These are phyloP conservation scores for Mercenaria mercenaria DNA, from an alignment of 1,140 invertebrate genomes.

Conservation along the genomic window DNA sequence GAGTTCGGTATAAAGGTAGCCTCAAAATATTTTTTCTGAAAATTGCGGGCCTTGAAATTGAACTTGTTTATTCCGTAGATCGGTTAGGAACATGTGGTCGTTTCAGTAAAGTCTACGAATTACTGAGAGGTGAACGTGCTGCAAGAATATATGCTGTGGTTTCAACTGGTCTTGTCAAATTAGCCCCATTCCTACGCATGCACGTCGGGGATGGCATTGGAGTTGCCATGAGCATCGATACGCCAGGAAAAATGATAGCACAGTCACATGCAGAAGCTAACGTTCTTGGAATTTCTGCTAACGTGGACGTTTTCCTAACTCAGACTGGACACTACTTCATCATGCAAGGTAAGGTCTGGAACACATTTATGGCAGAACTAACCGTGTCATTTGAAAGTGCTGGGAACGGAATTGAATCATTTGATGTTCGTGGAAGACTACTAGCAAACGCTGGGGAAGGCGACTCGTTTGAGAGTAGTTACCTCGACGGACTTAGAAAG, in stretches of 20 bases:
- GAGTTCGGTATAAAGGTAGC: not conserved
- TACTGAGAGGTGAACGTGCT: conserved; percentile 2
- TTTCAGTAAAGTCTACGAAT: not conserved
- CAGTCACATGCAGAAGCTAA: not conserved
- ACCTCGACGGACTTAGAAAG: conserved; percentile 7
- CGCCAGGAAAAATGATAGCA: not conserved
- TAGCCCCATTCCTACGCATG: conserved; percentile 1
- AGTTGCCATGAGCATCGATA: conserved; percentile 32
- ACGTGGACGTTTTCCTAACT: conserved; percentile 19
- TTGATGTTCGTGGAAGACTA: conserved; percentile 6
- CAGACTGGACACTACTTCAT: not conserved
- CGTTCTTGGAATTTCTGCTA: not conserved
- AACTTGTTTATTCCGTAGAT: conserved; percentile 23
- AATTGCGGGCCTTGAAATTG: conserved; percentile 15
- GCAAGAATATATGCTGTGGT: conserved; percentile 8
- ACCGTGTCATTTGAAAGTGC: not conserved
- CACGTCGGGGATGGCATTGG: conserved; percentile 25
- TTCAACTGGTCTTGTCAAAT: not conserved
- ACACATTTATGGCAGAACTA: conserved; percentile 45
- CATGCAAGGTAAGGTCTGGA: conserved; percentile 57
- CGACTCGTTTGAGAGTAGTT: conserved; percentile 22
- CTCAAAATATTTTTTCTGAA: conserved; percentile 13
- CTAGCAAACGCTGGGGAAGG: conserved; percentile 28
- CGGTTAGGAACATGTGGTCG: not conserved
- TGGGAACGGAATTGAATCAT: not conserved